These are phyloP conservation scores for Eupithecia subfuscata DNA, from an alignment of 2,888 invertebrate genomes.

Conservation along the genomic window DNA sequence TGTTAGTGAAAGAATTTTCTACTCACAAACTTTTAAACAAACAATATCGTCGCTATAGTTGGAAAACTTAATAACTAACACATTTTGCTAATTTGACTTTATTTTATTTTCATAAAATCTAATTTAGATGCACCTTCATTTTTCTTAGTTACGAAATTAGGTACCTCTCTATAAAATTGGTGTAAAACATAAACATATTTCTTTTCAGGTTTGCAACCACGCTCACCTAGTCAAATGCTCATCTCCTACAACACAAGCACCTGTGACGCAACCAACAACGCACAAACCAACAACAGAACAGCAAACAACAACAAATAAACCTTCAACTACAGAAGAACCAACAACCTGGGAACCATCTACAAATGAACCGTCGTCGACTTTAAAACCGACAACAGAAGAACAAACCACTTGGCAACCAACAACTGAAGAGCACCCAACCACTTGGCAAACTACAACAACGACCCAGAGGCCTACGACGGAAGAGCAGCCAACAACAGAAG, in stretches of 20 bases:
- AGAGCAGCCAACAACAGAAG: constrained; percentile 15
- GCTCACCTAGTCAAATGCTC: constrained; percentile 44
- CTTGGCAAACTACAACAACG: no score
- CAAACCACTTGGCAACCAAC: neutral
- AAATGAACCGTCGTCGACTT: neutral
- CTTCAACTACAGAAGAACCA: constrained; percentile 14
- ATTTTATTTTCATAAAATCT: no score
- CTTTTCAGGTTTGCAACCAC: constrained; percentile 38
- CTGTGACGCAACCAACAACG: constrained; percentile 19
- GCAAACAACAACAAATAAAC: constrained; percentile 13
- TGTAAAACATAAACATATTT: neutral
- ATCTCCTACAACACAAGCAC: constrained; percentile 13
- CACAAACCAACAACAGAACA: constrained; percentile 17
- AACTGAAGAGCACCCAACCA: neutral
- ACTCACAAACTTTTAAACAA: no score
- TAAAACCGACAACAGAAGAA: constrained; percentile 15
- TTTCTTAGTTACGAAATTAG: no score
- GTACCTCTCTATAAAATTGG: neutral
- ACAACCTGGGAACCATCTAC: constrained; percentile 16
- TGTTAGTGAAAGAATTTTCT: no score
- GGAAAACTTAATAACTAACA: no score
- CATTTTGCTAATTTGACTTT: no score
- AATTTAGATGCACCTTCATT: no score
- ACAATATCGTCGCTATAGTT: no score
- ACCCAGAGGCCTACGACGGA: constrained; percentile 16